Conservation (phyloP, 2,113 vertebrate species). For the Platysteira castanea region DNA sequence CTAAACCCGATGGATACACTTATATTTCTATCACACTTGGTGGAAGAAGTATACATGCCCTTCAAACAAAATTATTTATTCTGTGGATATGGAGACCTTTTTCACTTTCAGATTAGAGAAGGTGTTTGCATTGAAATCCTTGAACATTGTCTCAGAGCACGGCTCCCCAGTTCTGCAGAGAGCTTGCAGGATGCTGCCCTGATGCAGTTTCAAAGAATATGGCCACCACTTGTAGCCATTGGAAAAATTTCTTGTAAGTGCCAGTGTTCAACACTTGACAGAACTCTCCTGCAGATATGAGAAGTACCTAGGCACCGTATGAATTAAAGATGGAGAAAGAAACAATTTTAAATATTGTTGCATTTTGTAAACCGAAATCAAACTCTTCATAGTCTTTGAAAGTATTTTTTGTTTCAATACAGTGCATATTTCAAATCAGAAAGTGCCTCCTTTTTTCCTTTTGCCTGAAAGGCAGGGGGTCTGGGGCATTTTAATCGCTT, state of each 20-base stretch:
- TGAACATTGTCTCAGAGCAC: neutral
- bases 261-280: neutral
- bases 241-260: neutral
- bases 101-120: neutral
- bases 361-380: conserved; percentile 15
- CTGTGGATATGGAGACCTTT: neutral
- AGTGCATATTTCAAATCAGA: conserved; percentile 52
- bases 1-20: neutral
- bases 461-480: conserved; percentile 65
- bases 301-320: neutral
- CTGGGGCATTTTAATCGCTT: conserved; percentile 75
- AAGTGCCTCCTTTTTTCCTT: neutral
- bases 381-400: conserved; percentile 18
- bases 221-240: neutral
- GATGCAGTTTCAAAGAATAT: neutral
- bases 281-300: neutral
- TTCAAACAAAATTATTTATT: neutral
- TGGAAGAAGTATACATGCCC: neutral
- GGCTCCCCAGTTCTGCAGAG: neutral
- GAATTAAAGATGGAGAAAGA: neutral
- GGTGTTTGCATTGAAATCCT: neutral
- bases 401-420: conserved; percentile 44
- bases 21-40: neutral
- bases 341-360: neutral
- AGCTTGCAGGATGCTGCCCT: neutral